Percentiles rank a stretch among this genome's conserved stretches.
Evolutionary conservation across 2,797 vertebrate species (phyloP).

Genomic region (Hylomyscus alleni): DNA sequence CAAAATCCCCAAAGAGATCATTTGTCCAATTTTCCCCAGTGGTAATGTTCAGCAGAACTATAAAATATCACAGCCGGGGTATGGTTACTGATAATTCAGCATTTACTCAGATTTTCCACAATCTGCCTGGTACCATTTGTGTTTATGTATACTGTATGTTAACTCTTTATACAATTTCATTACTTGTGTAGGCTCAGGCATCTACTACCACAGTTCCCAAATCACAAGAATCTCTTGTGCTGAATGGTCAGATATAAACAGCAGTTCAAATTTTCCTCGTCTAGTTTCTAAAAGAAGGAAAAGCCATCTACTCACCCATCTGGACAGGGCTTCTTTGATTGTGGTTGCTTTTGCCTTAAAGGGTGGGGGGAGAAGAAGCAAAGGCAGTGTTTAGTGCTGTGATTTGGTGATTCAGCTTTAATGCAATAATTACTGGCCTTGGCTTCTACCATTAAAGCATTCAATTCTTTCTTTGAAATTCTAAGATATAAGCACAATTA

Average conservation of each 20-base stretch:
- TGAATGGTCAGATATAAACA: constrained; percentile 56
- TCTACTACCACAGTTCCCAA: not conserved
- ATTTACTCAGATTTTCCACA: constrained; percentile 52
- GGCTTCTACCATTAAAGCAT: constrained; percentile 47
- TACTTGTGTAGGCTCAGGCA: constrained; percentile 9
- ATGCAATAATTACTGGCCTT: constrained; percentile 18
- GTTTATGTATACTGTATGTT: not conserved
- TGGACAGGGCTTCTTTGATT: constrained; percentile 93
- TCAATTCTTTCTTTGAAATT: constrained; percentile 60
- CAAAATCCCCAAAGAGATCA: not conserved
- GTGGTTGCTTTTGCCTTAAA: constrained; percentile 94
- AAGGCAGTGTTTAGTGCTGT: constrained; percentile 62
- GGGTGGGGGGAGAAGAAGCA: constrained; percentile 67
- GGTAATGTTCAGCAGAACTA: constrained; percentile 38
- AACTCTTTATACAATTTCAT: constrained; percentile 41
- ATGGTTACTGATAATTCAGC: constrained; percentile 42
- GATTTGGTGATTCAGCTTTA: constrained; percentile 49
- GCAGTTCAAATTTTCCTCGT: not conserved
- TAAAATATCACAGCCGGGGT: constrained; percentile 8
- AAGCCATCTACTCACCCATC: constrained; percentile 90
- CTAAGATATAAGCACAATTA: constrained; percentile 8
- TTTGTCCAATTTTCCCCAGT: not conserved
- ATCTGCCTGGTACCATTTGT: constrained; percentile 35
- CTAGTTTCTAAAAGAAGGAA: constrained; percentile 61
- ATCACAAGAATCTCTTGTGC: constrained; percentile 19